phyloP scores from a whole-genome alignment of 2,113 vertebrate genomes.

The Atrichornis clamosus region DNA sequence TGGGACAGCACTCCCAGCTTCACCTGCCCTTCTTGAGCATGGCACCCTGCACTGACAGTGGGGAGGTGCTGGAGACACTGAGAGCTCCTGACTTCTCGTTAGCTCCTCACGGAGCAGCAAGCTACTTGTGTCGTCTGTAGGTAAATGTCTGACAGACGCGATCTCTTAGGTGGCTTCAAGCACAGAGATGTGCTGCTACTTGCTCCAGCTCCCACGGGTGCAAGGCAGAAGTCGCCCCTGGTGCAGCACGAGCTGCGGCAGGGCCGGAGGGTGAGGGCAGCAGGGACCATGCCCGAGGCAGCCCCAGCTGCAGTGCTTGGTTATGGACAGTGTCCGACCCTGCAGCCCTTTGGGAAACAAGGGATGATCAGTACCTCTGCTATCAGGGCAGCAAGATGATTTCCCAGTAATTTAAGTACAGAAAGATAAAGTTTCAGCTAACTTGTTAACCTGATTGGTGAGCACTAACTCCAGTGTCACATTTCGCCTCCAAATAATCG shows the following conservation, averaged over 20 bases:
- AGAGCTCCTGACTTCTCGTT: accelerated
- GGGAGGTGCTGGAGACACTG: accelerated
- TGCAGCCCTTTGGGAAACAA: not conserved
- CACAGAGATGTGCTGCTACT: accelerated
- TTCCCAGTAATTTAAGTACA: constrained; percentile 53
- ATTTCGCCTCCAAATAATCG: constrained; percentile 30
- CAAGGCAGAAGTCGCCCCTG: accelerated
- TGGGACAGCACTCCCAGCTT: accelerated
- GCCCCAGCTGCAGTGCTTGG: accelerated
- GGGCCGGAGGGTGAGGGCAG: not conserved
- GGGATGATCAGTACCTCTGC: not conserved
- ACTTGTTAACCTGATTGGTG: constrained; percentile 59
- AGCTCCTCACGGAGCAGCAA: not conserved
- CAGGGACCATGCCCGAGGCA: accelerated
- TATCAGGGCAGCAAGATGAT: not conserved
- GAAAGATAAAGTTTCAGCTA: constrained; percentile 60
- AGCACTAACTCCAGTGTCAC: constrained; percentile 37
- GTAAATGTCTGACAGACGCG: accelerated
- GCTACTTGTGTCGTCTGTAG: accelerated
- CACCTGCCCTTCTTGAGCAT: accelerated
- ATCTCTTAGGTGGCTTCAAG: accelerated
- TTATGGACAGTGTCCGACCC: accelerated
- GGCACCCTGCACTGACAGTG: accelerated
- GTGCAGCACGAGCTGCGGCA: accelerated
- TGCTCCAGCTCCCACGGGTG: not conserved